Percentiles rank a stretch among this genome's conserved stretches.
These are phyloP conservation scores for Caenorhabditis virilis DNA, from an alignment of 2,888 invertebrate genomes.

Conservation along the genomic window DNA sequence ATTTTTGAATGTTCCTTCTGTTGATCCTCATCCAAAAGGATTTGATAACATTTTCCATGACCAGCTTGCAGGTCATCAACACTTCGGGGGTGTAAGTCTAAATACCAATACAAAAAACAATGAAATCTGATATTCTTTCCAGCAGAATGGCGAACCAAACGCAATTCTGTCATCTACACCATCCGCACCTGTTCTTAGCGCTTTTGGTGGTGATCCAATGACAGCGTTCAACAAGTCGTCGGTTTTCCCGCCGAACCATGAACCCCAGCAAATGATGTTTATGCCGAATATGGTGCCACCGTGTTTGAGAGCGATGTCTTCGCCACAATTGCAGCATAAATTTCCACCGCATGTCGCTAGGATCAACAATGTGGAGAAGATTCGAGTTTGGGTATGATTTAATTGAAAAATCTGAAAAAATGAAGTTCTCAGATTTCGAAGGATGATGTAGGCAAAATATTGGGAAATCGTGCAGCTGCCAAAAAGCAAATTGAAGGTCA, in stretches of 20 bases:
- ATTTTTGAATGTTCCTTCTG: slow-evolving; percentile 2
- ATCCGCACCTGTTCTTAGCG: background rate
- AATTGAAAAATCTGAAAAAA: background rate
- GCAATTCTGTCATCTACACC: slow-evolving; percentile 32
- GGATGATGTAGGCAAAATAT: slow-evolving; percentile 17
- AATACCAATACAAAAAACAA: slow-evolving; percentile 1
- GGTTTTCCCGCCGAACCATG: too few relatives aligned
- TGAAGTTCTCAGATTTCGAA: slow-evolving; percentile 4
- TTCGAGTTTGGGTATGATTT: slow-evolving; percentile 16
- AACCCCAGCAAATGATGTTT: too few relatives aligned
- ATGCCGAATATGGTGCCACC: too few relatives aligned
- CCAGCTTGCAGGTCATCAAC: too few relatives aligned
- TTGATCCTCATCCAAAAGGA: background rate
- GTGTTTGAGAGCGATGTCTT: too few relatives aligned
- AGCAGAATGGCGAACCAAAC: slow-evolving; percentile 30
- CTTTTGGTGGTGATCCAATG: too few relatives aligned
- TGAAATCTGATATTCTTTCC: background rate
- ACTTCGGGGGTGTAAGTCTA: slow-evolving; percentile 1
- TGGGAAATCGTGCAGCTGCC: slow-evolving; percentile 19
- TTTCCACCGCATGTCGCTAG: background rate
- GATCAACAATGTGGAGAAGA: slow-evolving; percentile 19
- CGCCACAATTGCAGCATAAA: too few relatives aligned
- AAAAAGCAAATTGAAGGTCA: slow-evolving; percentile 33
- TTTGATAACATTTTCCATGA: background rate
- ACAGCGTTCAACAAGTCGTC: too few relatives aligned